Evolutionary conservation across 2,113 vertebrate genomes (phyloP).

Genomic region (Notechis scutatus): DNA sequence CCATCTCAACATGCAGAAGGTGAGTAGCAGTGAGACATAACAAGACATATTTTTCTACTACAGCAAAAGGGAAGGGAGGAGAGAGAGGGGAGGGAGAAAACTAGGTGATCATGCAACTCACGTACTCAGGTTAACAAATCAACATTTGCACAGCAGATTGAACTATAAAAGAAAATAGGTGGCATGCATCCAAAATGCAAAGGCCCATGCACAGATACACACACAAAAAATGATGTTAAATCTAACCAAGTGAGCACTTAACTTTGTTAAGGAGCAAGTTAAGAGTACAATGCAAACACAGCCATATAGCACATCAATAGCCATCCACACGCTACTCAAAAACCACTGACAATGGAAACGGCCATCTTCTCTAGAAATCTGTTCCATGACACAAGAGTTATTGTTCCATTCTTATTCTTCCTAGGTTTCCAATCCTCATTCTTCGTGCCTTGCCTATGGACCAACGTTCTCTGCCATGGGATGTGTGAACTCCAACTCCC

Average conservation of each 20-base stretch:
- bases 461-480: neutral
- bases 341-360: neutral
- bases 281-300: neutral
- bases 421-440: neutral
- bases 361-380: neutral
- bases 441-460: neutral
- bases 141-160: neutral
- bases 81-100: neutral
- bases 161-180: neutral
- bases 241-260: neutral
- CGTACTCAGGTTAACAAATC: neutral
- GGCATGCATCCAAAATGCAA: neutral
- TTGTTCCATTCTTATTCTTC: neutral
- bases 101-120: neutral
- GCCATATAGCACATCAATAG: neutral
- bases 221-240: neutral
- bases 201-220: neutral
- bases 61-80: neutral
- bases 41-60: conserved; percentile 2
- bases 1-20: conserved; percentile 48
- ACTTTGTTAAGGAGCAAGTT: neutral
- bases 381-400: neutral
- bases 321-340: neutral
- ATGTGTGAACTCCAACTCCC: neutral
- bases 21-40: neutral